These are phyloP conservation scores for Lepidostoma basale DNA, from an alignment of 1,140 invertebrate species.

Conservation along the genomic window DNA sequence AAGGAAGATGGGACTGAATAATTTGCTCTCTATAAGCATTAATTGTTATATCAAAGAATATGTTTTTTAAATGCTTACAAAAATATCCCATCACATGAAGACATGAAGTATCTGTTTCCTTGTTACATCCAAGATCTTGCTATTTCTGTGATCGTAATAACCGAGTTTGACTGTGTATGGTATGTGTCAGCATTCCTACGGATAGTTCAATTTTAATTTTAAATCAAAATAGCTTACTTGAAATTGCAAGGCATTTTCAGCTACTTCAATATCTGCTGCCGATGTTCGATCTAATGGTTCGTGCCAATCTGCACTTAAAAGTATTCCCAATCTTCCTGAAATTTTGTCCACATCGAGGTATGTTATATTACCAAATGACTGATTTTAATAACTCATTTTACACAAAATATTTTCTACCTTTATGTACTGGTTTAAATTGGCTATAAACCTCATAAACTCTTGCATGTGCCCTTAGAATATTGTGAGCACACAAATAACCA, in stretches of 20 bases:
- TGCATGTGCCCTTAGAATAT: slow-evolving; percentile 61
- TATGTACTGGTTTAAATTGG: neutral
- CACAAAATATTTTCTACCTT: neutral
- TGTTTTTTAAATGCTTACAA: too few species aligned
- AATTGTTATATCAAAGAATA: too few species aligned
- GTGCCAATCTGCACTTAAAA: slow-evolving; percentile 57
- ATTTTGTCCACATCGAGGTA: neutral
- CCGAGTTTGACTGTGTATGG: too few species aligned
- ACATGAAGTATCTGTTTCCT: too few species aligned
- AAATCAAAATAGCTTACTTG: slow-evolving; percentile 45
- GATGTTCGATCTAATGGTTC: slow-evolving; percentile 54
- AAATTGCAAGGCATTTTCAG: slow-evolving; percentile 53
- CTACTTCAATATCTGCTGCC: slow-evolving; percentile 55
- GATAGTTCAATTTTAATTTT: too few species aligned
- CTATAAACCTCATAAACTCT: slow-evolving; percentile 65
- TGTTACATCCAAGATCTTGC: too few species aligned
- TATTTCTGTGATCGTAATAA: too few species aligned
- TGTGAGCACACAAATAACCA: slow-evolving; percentile 61
- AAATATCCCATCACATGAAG: too few species aligned
- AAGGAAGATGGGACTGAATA: too few species aligned
- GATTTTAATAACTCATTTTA: neutral
- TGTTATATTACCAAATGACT: neutral
- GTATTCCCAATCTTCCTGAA: slow-evolving; percentile 55
- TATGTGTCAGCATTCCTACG: too few species aligned
- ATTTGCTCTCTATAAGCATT: too few species aligned